phyloP scores from a whole-genome alignment of 2,113 vertebrate genomes.

The Ceyx melanurus region DNA sequence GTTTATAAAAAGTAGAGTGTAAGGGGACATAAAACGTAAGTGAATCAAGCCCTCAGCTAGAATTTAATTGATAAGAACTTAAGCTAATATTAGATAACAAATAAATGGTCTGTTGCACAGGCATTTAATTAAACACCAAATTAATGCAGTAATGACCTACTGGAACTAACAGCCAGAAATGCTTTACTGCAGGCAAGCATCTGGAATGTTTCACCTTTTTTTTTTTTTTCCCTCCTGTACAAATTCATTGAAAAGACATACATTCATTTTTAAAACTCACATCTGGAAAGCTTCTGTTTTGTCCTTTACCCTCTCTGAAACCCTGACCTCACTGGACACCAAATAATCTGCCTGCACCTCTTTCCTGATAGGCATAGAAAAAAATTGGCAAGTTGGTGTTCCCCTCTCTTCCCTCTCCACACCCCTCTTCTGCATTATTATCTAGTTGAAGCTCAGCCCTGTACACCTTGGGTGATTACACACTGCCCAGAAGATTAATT shows the following conservation, averaged over 20 bases:
- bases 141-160: constrained; percentile 88
- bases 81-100: constrained; percentile 89
- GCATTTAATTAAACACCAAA: constrained; percentile 89
- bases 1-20: constrained; percentile 77
- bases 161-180: constrained; percentile 86
- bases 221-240: constrained; percentile 19
- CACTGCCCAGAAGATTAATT: constrained; percentile 76
- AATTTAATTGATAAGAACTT: constrained; percentile 88
- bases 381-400: not conserved
- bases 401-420: not conserved
- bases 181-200: constrained; percentile 81
- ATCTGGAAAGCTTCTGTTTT: constrained; percentile 18
- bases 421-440: not conserved
- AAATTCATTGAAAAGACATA: constrained; percentile 74
- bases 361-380: not conserved
- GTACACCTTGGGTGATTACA: constrained; percentile 60
- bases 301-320: constrained; percentile 3
- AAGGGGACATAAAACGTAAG: constrained; percentile 78
- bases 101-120: constrained; percentile 87
- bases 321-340: not conserved
- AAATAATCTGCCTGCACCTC: rapidly evolving
- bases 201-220: constrained; percentile 80
- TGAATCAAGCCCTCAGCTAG: constrained; percentile 84
- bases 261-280: constrained; percentile 59
- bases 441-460: constrained; percentile 38